Base-by-base conservation (phyloP, 2,113 vertebrate genomes). In the Miniopterus natalensis region DNA sequence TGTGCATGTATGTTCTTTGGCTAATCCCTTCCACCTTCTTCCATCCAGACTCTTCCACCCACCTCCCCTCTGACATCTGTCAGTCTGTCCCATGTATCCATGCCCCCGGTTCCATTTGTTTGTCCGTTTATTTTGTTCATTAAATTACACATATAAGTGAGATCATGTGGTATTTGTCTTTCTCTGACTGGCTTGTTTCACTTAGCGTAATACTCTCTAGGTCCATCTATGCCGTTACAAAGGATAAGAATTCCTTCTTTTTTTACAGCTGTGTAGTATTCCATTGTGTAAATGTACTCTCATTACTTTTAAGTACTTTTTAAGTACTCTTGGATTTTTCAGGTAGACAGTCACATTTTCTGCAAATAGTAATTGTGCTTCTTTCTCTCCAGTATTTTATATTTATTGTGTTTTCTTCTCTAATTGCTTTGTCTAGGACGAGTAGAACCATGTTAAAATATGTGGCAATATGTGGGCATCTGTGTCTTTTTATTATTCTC, bases 361-460 rank as follows among this genome's bases (percentile, higher is more conserved):
- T 78, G 27, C 55, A 86, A 53, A n/a, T 80, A 80, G 79, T 91
- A 83, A 51, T 95, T 90, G 91, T 77, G 29, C n/a, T 42, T 49
- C 51, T 83, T 84, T 49, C 25, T 92, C 6, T 57, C 14, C 9
- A 51, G 45, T 55, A 15, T 86, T 91, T 88, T 89, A 31, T 75
- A n/a, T 11, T 80, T 80, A 78, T 27, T 84, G 73, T 84, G 42
- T 92, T 93, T 96, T 97, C 73, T 91, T 90, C 29, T 65, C 74
- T 94, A 80, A 84, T 78, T 85, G 36, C 25, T n/a, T 88, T 87
- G 53, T 92, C 59, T 90, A 83, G 40, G 17, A 80, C 25, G 66
- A 55, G 4, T 15, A 79, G 90, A 73, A 53, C 6, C 51, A 4
- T 59, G 36, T 84, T 89, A 91, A 84, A 70, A 40, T 94, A 66